These are phyloP conservation scores for Pangasianodon gigas DNA, from an alignment of 2,113 vertebrate species.

Conservation along the genomic window DNA sequence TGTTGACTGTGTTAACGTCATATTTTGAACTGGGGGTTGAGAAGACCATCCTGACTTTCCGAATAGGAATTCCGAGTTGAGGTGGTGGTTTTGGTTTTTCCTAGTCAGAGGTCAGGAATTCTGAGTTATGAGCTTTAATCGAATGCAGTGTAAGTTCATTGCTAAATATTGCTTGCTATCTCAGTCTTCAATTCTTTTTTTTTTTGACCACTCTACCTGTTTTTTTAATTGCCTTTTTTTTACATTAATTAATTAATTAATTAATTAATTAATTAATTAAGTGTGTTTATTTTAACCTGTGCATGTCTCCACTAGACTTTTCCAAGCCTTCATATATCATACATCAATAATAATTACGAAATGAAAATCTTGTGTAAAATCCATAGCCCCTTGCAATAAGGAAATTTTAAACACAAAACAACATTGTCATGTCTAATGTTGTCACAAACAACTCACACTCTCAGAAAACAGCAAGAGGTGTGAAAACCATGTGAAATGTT, in stretches of 20 bases:
- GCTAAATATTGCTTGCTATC: background rate
- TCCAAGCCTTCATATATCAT: background rate
- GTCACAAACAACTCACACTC: background rate
- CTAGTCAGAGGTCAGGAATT: background rate
- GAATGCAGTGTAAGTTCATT: background rate
- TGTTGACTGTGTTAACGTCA: background rate
- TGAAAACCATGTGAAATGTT: background rate
- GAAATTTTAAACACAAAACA: background rate
- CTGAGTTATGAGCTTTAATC: background rate
- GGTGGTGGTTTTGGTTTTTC: background rate
- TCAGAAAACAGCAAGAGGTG: background rate
- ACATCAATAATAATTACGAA: background rate
- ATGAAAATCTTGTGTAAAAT: background rate
- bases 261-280: too few relatives aligned
- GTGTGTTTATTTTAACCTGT: too few relatives aligned
- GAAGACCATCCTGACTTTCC: background rate
- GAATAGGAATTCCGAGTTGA: background rate
- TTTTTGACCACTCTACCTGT: too few relatives aligned
- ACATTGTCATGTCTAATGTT: background rate
- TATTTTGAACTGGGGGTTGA: background rate
- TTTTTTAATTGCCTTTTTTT: too few relatives aligned
- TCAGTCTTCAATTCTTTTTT: background rate
- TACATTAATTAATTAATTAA: too few relatives aligned
- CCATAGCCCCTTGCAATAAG: background rate
- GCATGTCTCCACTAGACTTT: background rate